phyloP scores from a whole-genome alignment of 2,888 invertebrate species.

The Capitulum mitella region DNA sequence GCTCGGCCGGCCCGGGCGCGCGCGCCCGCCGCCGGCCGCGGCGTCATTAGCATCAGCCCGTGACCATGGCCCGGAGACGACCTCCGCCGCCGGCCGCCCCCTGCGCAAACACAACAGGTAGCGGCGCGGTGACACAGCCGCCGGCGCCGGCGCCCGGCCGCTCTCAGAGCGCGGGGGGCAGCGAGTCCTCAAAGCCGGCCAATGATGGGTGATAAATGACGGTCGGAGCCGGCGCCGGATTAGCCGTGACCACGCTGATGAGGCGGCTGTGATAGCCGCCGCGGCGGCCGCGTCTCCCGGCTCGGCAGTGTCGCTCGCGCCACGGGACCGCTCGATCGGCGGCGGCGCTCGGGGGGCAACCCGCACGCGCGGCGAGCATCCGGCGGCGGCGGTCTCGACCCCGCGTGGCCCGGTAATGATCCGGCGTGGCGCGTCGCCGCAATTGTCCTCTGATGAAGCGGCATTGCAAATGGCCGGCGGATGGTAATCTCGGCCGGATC shows the following conservation, averaged over 20 bases:
- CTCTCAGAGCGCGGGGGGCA: not conserved
- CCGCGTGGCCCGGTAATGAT: not conserved
- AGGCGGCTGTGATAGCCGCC: not conserved
- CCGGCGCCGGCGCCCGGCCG: too few relatives aligned
- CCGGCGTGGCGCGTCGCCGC: not conserved
- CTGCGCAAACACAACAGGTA: not conserved
- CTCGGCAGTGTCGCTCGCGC: not conserved
- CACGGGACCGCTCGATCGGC: too few relatives aligned
- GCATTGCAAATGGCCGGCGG: not conserved
- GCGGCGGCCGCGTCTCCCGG: not conserved
- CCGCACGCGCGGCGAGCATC: too few relatives aligned
- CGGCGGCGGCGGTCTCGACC: too few relatives aligned
- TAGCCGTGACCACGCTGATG: not conserved
- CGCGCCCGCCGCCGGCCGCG: not conserved
- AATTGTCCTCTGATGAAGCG: not conserved
- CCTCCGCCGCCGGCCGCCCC: not conserved
- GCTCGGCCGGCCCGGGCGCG: not conserved
- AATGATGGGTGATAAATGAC: slow-evolving; percentile 16
- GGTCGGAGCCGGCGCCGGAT: not conserved
- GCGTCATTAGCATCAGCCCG: slow-evolving; percentile 8
- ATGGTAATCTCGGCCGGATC: not conserved
- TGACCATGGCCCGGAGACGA: too few relatives aligned
- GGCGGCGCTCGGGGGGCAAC: too few relatives aligned
- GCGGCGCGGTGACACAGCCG: not conserved
- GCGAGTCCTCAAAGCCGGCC: not conserved